Percentiles rank a stretch among this genome's conserved stretches.
Conservation (phyloP, 2,113 vertebrate species). For the Marmota flaviventris region DNA sequence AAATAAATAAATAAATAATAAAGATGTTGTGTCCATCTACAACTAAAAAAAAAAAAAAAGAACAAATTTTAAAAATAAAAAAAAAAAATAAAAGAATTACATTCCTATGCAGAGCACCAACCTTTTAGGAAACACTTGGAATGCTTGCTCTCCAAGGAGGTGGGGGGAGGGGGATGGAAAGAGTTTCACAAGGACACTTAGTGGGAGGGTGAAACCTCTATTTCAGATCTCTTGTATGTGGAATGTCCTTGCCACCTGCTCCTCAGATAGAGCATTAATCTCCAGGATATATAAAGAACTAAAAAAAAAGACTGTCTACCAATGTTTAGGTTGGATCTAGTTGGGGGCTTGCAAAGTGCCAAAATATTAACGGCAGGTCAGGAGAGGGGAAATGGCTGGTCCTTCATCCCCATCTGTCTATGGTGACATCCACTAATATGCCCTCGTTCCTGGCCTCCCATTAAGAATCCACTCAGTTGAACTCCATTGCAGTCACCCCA, state of each 20-base stretch:
- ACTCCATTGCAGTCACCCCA: background rate
- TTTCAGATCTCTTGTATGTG: background rate
- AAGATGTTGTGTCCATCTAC: too few species aligned
- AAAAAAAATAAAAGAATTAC: too few species aligned
- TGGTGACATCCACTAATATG: background rate
- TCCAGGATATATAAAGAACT: too few species aligned
- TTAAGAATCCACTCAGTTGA: background rate
- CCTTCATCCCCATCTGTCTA: background rate
- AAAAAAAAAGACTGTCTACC: background rate
- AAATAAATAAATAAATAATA: too few species aligned
- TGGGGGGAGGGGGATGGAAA: background rate
- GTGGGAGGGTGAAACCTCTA: background rate
- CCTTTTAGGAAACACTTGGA: background rate
- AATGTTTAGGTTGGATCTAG: background rate
- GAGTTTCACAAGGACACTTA: background rate
- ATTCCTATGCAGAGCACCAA: background rate
- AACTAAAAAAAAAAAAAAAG: too few species aligned
- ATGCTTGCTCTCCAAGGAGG: background rate
- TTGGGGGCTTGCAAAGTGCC: background rate
- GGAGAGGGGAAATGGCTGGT: background rate
- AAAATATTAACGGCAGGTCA: background rate
- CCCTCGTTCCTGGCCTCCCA: background rate
- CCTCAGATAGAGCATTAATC: too few species aligned
- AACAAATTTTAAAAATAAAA: too few species aligned
- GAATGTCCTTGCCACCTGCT: background rate